phyloP scores from a whole-genome alignment of 2,888 invertebrate species.

The Limnephilus lunatus region DNA sequence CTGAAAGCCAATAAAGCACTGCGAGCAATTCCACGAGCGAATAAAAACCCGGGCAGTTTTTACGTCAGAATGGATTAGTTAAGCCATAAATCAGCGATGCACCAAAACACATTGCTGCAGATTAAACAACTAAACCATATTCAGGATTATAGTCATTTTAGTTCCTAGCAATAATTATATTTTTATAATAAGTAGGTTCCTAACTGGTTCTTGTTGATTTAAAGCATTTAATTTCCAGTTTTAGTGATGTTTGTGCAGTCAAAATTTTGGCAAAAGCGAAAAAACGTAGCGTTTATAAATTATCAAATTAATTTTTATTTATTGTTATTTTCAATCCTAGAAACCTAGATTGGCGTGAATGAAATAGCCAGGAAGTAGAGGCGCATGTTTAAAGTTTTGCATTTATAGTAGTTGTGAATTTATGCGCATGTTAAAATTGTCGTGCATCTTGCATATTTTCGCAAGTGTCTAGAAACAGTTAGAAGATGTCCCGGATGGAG shows the following conservation, averaged over 20 bases:
- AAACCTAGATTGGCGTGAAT: background rate
- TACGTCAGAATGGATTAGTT: constrained; percentile 75
- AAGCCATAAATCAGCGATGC: constrained; percentile 74
- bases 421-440: constrained; percentile 52
- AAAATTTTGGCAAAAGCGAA: background rate
- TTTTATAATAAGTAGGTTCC: background rate
- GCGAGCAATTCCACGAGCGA: constrained; percentile 24
- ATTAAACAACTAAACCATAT: constrained; percentile 76
- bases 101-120: constrained; percentile 72
- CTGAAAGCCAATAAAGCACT: constrained; percentile 6
- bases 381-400: background rate
- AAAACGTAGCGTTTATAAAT: background rate
- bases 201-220: background rate
- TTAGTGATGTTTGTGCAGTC: background rate
- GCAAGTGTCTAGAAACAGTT: background rate
- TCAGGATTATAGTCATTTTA: background rate
- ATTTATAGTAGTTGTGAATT: constrained; percentile 31
- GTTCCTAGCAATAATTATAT: background rate
- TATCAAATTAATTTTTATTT: background rate
- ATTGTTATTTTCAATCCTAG: background rate
- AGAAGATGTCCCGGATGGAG: background rate
- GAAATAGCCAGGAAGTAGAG: background rate
- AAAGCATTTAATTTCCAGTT: background rate
- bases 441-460: constrained; percentile 26
- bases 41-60: constrained; percentile 52